Base-by-base conservation (phyloP, 1,140 invertebrate genomes). In the Lysiphlebus fabarum region DNA sequence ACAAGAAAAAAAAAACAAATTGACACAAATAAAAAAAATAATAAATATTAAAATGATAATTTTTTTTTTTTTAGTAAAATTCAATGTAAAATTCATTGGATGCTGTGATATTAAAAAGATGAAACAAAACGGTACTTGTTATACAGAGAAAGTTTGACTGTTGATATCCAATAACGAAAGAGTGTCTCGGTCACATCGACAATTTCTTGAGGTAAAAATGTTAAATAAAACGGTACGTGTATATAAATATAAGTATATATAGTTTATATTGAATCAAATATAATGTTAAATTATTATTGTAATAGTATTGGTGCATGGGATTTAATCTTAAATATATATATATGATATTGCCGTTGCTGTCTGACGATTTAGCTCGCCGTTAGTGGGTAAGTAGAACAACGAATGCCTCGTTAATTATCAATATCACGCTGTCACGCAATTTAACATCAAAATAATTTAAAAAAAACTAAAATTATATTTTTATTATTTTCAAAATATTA, bases 381-480 rank as follows among this genome's bases (percentile, higher is more conserved):
- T 77, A 79, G 73, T 77, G 74, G 76, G 76, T 78, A 78, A 79
- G 75, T 79, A 65, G 75, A 75, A 68, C 17, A 17, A 17, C 75
- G 58, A 64, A 56, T 61, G 67, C 70, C 67, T 69, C 68, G 67
- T 71, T 76, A 75, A 73, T 75, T 74, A 69, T 67, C 65, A 70
- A 69, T 73, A 63, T 62, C 58, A 64, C 47, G 42, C 34, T 34
- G 7, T 9, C 14, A 38, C 38, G 50, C 8, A 47, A 38, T 36
- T 3, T 38, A 37, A 54, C 40, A 45, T 12, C 5, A 45, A 7
- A 6, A 45, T 45, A 12, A 12, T n/a, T 14, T 45, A 12, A 6
- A 45, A 17, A 17, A 1, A 17, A 17, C 17, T 17, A 17, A 17
- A 17, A 17, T 17, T 17, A n/a, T 17, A 17, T 17, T 3, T 3